Evolutionary conservation across 1,140 invertebrate species (phyloP), one percentile per base, ranked within the genome.

Genomic region (Plodia interpunctella): DNA sequence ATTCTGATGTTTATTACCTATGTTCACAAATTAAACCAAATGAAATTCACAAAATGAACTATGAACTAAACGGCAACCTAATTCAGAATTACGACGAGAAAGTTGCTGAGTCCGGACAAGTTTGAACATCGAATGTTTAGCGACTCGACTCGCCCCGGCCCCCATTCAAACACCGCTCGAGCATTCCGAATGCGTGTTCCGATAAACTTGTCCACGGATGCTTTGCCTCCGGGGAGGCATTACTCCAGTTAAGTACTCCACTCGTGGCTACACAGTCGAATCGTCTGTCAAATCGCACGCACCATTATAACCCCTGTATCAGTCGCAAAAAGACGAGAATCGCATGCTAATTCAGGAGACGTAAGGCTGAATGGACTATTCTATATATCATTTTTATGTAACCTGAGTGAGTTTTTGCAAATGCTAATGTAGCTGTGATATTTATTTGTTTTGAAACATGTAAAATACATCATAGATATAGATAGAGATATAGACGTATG

Each of bases 121-220:
- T 44, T 10, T 44, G 38, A 44, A 17, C 20, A 17, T 51, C 49
- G 8, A 25, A 53, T 25, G 51, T 51, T 20, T 51, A 53, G 51
- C 21, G 21, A 49, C 38, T 53, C 44, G 54, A 25, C 38, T 25
- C 21, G 21, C 21, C 2, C 21, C 6, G 2, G 21, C 21, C 21
- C 2, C 6, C 55, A 20, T 50, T 57, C 49, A 28, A 57, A 60
- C 52, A 59, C 11, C 19, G 18, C 50, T 32, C 32, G 57, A 62
- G 62, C 61, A 57, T 62, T 65, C 62, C 57, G 60, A 72, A 65
- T 60, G 69, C 57, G 66, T 68, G 57, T 38, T 21, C 57, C 64
- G 63, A 64, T 66, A 72, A 71, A 74, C 63, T 73, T 68, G 54
- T 68, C 66, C 66, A 60, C 58, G 59, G 58, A 62, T 62, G 59